phyloP scores from a whole-genome alignment of 35 echinoderm and acorn worm genomes.

The Acanthaster planci region DNA sequence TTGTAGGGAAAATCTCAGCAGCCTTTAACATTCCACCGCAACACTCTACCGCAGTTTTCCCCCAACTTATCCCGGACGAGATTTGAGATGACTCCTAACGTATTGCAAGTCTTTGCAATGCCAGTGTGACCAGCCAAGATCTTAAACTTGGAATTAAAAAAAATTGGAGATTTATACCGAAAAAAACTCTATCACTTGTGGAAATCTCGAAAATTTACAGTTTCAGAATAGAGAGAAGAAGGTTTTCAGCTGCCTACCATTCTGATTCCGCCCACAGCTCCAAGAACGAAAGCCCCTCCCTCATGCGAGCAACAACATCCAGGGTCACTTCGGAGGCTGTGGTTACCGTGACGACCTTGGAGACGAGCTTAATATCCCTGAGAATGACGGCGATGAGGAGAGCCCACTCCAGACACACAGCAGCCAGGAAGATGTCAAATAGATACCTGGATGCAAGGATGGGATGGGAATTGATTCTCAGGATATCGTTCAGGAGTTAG shows the following conservation, averaged over 20 bases:
- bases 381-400: conserved; percentile 75
- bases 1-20: too few species aligned
- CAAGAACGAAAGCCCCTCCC: conserved; percentile 81
- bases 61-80: too few species aligned
- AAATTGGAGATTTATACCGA: too few species aligned
- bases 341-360: conserved; percentile 77
- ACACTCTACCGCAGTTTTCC: too few species aligned
- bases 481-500: too few species aligned
- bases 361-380: conserved; percentile 62
- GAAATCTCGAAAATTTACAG: not conserved
- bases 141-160: too few species aligned
- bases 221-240: not conserved
- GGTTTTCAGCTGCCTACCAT: conserved; percentile 80
- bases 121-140: too few species aligned
- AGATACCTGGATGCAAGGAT: conserved; percentile 66
- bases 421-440: conserved; percentile 76
- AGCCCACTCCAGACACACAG: conserved; percentile 90
- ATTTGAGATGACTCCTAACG: too few species aligned
- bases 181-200: not conserved
- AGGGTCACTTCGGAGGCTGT: conserved; percentile 70
- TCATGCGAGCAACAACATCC: conserved; percentile 89
- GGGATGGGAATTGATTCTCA: too few species aligned
- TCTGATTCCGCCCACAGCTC: conserved; percentile 93
- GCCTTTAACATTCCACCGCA: too few species aligned
- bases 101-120: too few species aligned